These are phyloP conservation scores for Adoxophyes honmai DNA, from an alignment of 1,140 invertebrate genomes.

Conservation along the genomic window DNA sequence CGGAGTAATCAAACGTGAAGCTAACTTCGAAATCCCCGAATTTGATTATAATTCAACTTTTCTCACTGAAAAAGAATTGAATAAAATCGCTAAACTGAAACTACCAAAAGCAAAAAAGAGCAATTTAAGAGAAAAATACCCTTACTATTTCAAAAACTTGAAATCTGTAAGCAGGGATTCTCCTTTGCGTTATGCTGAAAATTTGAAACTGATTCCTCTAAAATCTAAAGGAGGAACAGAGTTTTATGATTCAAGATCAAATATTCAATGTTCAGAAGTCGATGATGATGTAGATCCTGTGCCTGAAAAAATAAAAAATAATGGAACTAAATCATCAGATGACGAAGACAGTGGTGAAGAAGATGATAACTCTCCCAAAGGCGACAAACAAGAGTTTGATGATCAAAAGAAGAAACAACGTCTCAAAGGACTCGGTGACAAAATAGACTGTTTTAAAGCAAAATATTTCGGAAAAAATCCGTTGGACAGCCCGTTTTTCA, in stretches of 20 bases:
- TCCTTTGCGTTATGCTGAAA: slow-evolving; percentile 79
- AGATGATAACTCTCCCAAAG: slow-evolving; percentile 28
- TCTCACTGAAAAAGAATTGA: slow-evolving; percentile 36
- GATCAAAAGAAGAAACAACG: slow-evolving; percentile 50
- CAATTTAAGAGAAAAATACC: slow-evolving; percentile 64
- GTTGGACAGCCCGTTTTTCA: slow-evolving; percentile 85
- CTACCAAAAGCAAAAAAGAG: slow-evolving; percentile 25
- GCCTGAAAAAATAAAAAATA: slow-evolving; percentile 74
- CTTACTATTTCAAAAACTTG: slow-evolving; percentile 69
- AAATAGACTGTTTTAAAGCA: slow-evolving; percentile 85
- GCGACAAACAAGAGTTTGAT: slow-evolving; percentile 35
- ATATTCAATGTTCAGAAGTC: slow-evolving; percentile 74
- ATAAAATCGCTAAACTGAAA: slow-evolving; percentile 37
- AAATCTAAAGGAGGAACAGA: slow-evolving; percentile 77
- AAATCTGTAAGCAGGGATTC: slow-evolving; percentile 73
- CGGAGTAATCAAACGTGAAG: slow-evolving; percentile 47
- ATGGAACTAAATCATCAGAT: slow-evolving; percentile 44
- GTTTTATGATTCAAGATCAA: slow-evolving; percentile 78
- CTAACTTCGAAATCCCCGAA: slow-evolving; percentile 41
- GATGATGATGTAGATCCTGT: slow-evolving; percentile 72
- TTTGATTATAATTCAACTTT: slow-evolving; percentile 49
- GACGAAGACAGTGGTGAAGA: slow-evolving; percentile 35
- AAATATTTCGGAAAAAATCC: slow-evolving; percentile 86
- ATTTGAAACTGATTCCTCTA: slow-evolving; percentile 76
- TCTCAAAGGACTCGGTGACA: slow-evolving; percentile 80